Percentiles rank a stretch among this genome's conserved stretches.
Conservation (phyloP, 2,113 vertebrate genomes). For the human (Homo sapiens) region GRCh38 chr6:25282501-25283000, state of each 20-base stretch:
- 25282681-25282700: neutral
- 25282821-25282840: neutral
- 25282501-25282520: neutral
- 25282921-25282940: neutral
- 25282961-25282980: neutral
- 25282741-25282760: neutral
- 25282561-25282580: neutral
- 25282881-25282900: neutral
- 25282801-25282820: fast-evolving
- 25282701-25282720: neutral
- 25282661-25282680: neutral
- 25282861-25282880: neutral
- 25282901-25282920: neutral
- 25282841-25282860: fast-evolving
- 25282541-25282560: neutral
- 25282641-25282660: neutral
- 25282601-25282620: neutral
- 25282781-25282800: neutral
- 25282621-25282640: neutral
- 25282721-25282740: neutral
- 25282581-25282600: neutral
- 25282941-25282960: neutral
- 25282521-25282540: neutral
- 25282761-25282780: neutral
- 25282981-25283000: neutral